Conservation (phyloP, 2,797 vertebrate species). For the Bradypus variegatus region DNA sequence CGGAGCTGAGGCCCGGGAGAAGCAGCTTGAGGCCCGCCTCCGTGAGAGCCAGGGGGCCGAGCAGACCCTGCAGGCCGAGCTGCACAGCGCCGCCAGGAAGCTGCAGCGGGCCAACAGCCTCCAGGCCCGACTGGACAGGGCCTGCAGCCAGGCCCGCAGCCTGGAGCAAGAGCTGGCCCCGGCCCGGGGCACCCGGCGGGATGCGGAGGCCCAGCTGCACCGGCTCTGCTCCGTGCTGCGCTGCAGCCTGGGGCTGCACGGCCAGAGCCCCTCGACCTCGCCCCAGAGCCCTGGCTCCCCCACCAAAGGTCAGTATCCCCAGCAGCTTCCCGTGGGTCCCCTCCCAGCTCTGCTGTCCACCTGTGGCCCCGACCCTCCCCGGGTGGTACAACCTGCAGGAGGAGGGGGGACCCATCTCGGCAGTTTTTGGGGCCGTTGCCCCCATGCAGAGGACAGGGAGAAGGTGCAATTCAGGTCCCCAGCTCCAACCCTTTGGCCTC, state of each 20-base stretch:
- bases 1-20: conserved; percentile 53
- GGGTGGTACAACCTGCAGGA: rapidly evolving
- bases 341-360: neutral
- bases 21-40: conserved; percentile 70
- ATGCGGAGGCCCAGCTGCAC: conserved; percentile 72
- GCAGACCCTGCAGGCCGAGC: conserved; percentile 68
- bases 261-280: conserved; percentile 65
- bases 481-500: rapidly evolving
- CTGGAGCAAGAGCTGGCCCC: conserved; percentile 76
- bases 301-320: conserved; percentile 72
- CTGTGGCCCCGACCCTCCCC: neutral
- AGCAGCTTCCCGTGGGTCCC: rapidly evolving
- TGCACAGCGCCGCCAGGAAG: conserved; percentile 59
- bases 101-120: conserved; percentile 72
- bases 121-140: conserved; percentile 64
- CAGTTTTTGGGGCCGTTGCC: neutral
- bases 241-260: conserved; percentile 69
- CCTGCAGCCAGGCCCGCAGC: conserved; percentile 62
- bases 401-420: neutral
- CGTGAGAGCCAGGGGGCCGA: conserved; percentile 65
- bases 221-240: conserved; percentile 73
- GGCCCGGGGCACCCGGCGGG: conserved; percentile 60
- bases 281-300: conserved; percentile 62
- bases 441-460: no score
- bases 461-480: rapidly evolving